phyloP scores from a whole-genome alignment of 2,797 vertebrate species.

The Mallotus villosus region DNA sequence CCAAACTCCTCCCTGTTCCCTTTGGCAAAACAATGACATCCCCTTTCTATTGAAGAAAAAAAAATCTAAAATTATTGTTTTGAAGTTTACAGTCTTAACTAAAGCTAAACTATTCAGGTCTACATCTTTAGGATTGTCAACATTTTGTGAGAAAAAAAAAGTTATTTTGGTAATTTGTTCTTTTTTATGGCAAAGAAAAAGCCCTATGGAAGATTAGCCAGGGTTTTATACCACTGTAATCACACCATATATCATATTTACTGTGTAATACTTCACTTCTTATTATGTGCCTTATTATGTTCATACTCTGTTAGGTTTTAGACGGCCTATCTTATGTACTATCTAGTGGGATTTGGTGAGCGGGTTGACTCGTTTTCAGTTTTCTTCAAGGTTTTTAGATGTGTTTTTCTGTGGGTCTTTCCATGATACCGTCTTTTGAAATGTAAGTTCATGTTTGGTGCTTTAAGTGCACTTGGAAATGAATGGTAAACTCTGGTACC shows the following conservation, averaged over 20 bases:
- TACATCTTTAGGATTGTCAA: slow-evolving; percentile 77
- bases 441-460: slow-evolving; percentile 60
- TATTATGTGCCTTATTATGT: slow-evolving; percentile 87
- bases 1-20: neutral
- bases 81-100: slow-evolving; percentile 78
- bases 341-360: slow-evolving; percentile 73
- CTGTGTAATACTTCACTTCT: slow-evolving; percentile 81
- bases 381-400: slow-evolving; percentile 57
- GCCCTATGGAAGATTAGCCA: slow-evolving; percentile 71
- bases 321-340: slow-evolving; percentile 71
- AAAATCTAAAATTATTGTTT: slow-evolving; percentile 47
- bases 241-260: slow-evolving; percentile 78
- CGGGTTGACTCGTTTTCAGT: slow-evolving; percentile 51
- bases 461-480: slow-evolving; percentile 61
- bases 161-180: slow-evolving; percentile 83
- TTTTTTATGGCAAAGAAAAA: slow-evolving; percentile 73
- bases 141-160: slow-evolving; percentile 77
- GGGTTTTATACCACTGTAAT: slow-evolving; percentile 82
- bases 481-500: slow-evolving; percentile 40
- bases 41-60: slow-evolving; percentile 28
- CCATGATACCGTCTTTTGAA: slow-evolving; percentile 66
- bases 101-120: slow-evolving; percentile 80
- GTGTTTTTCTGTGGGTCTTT: slow-evolving; percentile 63
- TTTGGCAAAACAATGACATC: slow-evolving; percentile 33
- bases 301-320: slow-evolving; percentile 79